Conservation (phyloP, 2,797 vertebrate species). For the Octomys mimax region DNA sequence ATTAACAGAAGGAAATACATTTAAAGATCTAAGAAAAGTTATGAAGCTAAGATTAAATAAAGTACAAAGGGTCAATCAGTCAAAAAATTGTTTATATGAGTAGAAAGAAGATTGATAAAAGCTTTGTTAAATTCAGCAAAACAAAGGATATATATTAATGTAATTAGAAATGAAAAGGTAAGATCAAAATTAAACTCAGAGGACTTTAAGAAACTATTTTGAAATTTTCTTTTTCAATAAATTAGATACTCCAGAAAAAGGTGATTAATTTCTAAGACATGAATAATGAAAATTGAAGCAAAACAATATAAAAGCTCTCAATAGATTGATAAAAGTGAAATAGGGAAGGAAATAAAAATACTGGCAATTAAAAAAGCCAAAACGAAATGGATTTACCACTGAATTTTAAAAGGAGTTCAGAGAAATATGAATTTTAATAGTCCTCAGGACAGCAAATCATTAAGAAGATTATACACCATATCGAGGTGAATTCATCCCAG, state of each 20-base stretch:
- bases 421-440: background rate
- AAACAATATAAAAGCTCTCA: background rate
- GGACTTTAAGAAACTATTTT: background rate
- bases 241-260: background rate
- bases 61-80: background rate
- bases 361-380: background rate
- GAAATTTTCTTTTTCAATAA: background rate
- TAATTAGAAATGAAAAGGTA: background rate
- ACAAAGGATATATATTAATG: background rate
- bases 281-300: background rate
- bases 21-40: background rate
- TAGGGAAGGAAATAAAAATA: background rate
- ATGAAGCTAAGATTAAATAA: background rate
- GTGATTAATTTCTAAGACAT: background rate
- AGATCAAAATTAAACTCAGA: background rate
- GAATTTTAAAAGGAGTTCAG: background rate
- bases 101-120: background rate
- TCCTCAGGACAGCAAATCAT: background rate
- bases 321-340: background rate
- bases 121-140: background rate
- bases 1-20: background rate
- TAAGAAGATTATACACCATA: background rate
- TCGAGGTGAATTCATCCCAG: too few relatives aligned
- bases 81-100: background rate
- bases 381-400: background rate